Evolutionary conservation across 2,113 vertebrate species (phyloP).

Genomic region (Saguinus midas): DNA sequence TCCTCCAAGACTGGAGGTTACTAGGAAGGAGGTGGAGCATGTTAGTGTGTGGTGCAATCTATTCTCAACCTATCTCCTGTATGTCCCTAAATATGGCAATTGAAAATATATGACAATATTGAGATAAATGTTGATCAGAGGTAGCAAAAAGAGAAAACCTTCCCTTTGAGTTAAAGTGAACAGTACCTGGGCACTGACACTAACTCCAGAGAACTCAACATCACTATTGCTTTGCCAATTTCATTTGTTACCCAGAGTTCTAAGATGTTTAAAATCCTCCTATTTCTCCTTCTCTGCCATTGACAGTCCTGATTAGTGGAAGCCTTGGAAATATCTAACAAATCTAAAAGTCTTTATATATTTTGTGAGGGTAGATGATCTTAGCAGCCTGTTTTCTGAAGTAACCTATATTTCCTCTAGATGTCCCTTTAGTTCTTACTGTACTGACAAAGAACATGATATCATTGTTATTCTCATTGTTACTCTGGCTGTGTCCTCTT

Average conservation of each 20-base stretch:
- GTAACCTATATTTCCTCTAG: not conserved
- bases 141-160: not conserved
- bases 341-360: not conserved
- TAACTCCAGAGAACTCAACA: not conserved
- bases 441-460: not conserved
- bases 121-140: not conserved
- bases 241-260: not conserved
- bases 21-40: not conserved
- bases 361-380: not conserved
- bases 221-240: not conserved
- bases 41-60: not conserved
- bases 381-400: not conserved
- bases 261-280: not conserved
- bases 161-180: not conserved
- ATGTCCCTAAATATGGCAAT: not conserved
- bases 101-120: not conserved
- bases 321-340: not conserved
- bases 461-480: not conserved
- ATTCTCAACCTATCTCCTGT: not conserved
- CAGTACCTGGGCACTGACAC: not conserved
- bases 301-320: not conserved
- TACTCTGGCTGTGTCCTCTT: not conserved
- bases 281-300: not conserved
- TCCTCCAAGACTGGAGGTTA: not conserved
- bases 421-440: not conserved